phyloP scores from a whole-genome alignment of 64 coral and sea anemone genomes.

The Astreopora myriophthalma region DNA sequence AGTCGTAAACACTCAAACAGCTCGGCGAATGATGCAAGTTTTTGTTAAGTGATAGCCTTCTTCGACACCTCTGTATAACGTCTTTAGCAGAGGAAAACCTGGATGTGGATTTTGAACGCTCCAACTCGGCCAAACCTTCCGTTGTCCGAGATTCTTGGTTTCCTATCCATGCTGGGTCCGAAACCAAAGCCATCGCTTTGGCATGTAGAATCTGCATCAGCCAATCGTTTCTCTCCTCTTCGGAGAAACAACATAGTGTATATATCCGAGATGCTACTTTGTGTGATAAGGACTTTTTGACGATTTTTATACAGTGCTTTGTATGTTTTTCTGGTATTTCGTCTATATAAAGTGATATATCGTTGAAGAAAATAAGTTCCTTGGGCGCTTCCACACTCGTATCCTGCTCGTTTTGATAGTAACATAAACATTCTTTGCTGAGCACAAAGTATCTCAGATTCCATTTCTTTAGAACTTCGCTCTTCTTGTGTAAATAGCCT shows the following conservation, averaged over 20 bases:
- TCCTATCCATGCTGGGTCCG: conserved; percentile 72
- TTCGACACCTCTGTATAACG: not conserved
- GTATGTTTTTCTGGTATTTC: conserved; percentile 58
- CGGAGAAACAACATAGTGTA: conserved; percentile 56
- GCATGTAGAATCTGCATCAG: conserved; percentile 80
- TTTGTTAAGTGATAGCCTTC: not conserved
- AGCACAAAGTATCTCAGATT: conserved; percentile 87
- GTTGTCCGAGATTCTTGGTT: not conserved
- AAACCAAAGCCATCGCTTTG: conserved; percentile 71
- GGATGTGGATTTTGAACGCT: not conserved
- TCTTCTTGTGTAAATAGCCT: conserved; percentile 88
- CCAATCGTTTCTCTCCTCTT: conserved; percentile 85
- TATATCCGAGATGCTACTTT: conserved; percentile 48
- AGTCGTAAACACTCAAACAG: not conserved
- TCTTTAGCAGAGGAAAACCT: not conserved
- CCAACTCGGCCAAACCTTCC: not conserved
- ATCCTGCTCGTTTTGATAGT: conserved; percentile 74
- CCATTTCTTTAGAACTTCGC: conserved; percentile 89
- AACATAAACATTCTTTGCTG: conserved; percentile 92
- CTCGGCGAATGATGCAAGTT: not conserved
- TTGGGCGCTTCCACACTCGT: conserved; percentile 59
- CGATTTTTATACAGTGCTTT: conserved; percentile 82
- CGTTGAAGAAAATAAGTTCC: conserved; percentile 90
- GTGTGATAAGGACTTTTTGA: conserved; percentile 48
- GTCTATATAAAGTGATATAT: conserved; percentile 87